Percentiles rank a stretch among this genome's conserved stretches.
phyloP scores from a whole-genome alignment of 2,113 vertebrate species.

The Pelmatolapia mariae region DNA sequence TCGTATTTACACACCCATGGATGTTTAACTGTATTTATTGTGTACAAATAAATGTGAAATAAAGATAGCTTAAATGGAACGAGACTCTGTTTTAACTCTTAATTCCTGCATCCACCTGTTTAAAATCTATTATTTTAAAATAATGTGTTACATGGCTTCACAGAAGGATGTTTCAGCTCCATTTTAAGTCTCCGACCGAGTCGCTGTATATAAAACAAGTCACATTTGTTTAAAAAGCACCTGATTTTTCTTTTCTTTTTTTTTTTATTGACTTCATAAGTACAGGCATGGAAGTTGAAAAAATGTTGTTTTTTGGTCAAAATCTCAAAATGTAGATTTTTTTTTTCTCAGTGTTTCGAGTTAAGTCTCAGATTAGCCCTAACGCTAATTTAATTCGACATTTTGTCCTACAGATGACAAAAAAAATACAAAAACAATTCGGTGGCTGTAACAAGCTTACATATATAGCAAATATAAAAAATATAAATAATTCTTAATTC shows the following conservation, averaged over 20 bases:
- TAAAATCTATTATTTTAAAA: neutral
- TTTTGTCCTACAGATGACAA: neutral
- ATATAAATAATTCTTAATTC: neutral
- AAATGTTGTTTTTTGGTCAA: neutral
- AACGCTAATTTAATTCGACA: neutral
- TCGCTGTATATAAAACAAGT: neutral
- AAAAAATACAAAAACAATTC: neutral
- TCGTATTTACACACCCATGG: slow-evolving; percentile 52
- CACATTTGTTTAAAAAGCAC: neutral
- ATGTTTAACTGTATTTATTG: slow-evolving; percentile 67
- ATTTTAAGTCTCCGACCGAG: fast-evolving
- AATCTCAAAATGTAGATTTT: neutral
- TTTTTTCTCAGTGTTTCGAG: fast-evolving
- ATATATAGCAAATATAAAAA: neutral
- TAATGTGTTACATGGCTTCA: neutral
- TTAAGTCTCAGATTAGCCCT: neutral
- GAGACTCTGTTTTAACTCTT: neutral
- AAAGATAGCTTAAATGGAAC: slow-evolving; percentile 50
- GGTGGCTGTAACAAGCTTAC: neutral
- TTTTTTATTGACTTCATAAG: fast-evolving
- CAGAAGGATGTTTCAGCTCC: neutral
- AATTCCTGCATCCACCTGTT: neutral
- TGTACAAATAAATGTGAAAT: slow-evolving; percentile 71
- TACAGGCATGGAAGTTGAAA: fast-evolving
- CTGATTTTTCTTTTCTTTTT: neutral